Base-by-base conservation (phyloP, 2,113 vertebrate genomes). In the Morone saxatilis region DNA sequence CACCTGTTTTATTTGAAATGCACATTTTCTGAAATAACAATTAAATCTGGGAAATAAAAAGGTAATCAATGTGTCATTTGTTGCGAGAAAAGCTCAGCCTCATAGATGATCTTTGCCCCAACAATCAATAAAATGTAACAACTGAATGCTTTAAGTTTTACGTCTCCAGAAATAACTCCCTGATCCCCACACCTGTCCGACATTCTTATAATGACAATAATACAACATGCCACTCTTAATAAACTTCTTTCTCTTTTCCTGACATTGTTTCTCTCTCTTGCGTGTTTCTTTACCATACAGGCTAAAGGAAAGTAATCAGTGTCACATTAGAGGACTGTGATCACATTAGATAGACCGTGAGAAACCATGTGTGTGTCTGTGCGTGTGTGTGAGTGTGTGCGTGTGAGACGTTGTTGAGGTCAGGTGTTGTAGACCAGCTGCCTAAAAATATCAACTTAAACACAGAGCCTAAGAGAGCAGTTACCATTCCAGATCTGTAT, bases 401-500 rank as follows among this genome's bases (percentile, higher is more conserved):
- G 63, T n/a, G 63, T 68, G 75, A 54, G 56, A 90, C 8, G 54
- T 77, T 83, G 80, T 88, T 56, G 75, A 92, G 81, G 87, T 92
- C 90, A 91, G 81, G 81, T 87, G 88, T 86, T 76, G 38, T 47
- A 77, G 84, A 81, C 86, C 50, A 86, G 79, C 80, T 77, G 67
- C 77, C 94, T 95, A 94, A 94, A 95, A 95, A 96, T 95, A 95
- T 88, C 90, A 86, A 54, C 61, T 80, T 76, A 71, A 90, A 88
- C 84, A 90, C 69, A 87, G 65, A 84, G 71, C 61, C 17, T 16
- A 20, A 77, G 56, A 69, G 78, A 87, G 89, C 70, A 60, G 87
- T 81, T 79, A 78, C 85, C 60, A 91, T 87, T 91, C 75, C 67
- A 80, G 76, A 79, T 83, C 83, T 81, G 76, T 78, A 56, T 83